These are phyloP conservation scores for Nesogale talazaci DNA, from an alignment of 2,113 vertebrate genomes.

Conservation along the genomic window DNA sequence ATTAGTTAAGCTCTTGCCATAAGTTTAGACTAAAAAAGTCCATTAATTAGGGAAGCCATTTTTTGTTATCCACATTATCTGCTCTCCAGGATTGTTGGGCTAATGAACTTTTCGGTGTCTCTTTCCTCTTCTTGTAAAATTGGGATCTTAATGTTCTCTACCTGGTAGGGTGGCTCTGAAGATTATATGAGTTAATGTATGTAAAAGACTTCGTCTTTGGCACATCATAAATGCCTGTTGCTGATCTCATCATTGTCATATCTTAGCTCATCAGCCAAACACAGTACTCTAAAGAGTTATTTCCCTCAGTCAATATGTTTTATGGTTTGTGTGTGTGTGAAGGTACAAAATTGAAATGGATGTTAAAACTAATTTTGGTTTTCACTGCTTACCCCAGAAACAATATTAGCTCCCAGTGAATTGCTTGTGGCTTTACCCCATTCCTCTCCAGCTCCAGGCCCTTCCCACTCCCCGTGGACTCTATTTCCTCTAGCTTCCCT, in stretches of 20 bases:
- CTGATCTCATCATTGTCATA: not conserved
- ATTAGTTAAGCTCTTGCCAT: constrained; percentile 18
- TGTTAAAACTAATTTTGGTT: constrained; percentile 24
- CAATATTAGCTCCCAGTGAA: not conserved
- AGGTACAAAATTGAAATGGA: not conserved
- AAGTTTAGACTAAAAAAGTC: constrained; percentile 11
- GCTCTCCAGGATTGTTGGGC: not conserved
- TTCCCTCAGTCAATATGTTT: not conserved
- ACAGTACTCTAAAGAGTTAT: not conserved
- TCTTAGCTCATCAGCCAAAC: not conserved
- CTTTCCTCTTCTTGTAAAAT: constrained; percentile 8
- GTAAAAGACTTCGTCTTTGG: not conserved
- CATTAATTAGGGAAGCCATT: not conserved
- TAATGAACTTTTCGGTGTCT: not conserved
- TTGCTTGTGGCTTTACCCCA: not conserved
- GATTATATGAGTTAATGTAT: not conserved
- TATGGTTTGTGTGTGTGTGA: not conserved
- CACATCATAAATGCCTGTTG: not conserved
- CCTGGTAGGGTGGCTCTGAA: not conserved
- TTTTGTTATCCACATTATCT: not conserved
- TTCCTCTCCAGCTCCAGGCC: not conserved
- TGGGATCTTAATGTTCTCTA: not conserved
- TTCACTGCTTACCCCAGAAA: not conserved
- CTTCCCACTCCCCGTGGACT: not conserved
- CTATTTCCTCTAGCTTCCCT: not conserved